Evolutionary conservation across 2,113 vertebrate species (phyloP), one percentile per base, ranked within the genome.

Genomic region (Syngnathus typhle): DNA sequence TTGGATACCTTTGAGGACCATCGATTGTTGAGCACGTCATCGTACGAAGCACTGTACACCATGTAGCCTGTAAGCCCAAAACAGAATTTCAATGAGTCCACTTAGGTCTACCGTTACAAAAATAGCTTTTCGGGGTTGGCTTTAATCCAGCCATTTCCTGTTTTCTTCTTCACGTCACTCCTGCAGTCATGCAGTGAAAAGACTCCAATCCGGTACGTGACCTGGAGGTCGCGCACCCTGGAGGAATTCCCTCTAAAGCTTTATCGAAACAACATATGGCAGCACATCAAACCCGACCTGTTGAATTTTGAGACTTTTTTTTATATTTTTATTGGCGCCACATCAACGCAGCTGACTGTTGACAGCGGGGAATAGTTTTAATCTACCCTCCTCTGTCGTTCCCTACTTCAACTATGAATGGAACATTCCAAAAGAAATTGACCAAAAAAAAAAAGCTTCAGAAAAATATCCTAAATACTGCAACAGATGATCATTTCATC

Each of bases 1-100:
- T 84, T 91, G 5, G 94, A 90, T 32, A 86, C 37, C 46, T 84
- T 92, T 1, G 93, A 87, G 46, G 96, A 95, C 97, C 97, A 99
- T 64, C 94, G 93, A 74, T 98, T 97, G 81, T 93, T 95, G 67
- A 99, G 90, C 71, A 96, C 92, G 64, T 99, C 97, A 51, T 99
- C 96, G 46, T 98, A 99, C 13, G 97, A 98, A 10, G 97, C 96
- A 16, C 95, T 98, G 76, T 99, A 91, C 61, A 99, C 96, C 90
- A 97, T 85, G 86, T 98, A 98, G 21, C 96, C 97, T 99, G 80
- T 13, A 71, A 68, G 23, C 21, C 62, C 69, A 2, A 55, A 32
- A 56, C 27, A 32, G 27, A 32, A 32, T 32, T 32, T 32, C 1
- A 9, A 9, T 8, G 39, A 9, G 41, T 43, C 41, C 41, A 43